A percentile compares a stretch with the other conserved stretches of the same genome.
Evolutionary conservation across 1,140 invertebrate species (phyloP).

Genomic region (Subanguina moxae): DNA sequence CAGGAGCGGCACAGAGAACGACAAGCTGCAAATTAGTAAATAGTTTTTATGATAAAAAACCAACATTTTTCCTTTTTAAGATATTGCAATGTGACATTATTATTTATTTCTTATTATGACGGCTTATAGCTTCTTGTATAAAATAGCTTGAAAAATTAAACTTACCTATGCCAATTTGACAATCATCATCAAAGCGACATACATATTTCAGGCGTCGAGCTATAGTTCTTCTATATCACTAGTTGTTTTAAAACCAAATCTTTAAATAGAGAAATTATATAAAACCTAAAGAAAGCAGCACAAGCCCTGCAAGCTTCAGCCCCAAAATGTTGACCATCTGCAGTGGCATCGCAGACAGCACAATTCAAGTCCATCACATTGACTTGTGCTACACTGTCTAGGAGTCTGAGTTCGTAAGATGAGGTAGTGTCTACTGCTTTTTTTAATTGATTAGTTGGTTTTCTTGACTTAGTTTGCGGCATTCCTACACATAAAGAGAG

Average conservation of each 20-base stretch:
- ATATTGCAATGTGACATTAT: too few relatives aligned
- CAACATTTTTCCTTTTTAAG: neutral
- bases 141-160: neutral
- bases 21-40: slow-evolving; percentile 22
- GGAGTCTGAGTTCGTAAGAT: too few relatives aligned
- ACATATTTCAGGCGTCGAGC: slow-evolving; percentile 33
- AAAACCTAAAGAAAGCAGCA: slow-evolving; percentile 35
- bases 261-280: slow-evolving; percentile 16
- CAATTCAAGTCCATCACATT: slow-evolving; percentile 8
- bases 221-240: slow-evolving; percentile 28
- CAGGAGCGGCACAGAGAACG: slow-evolving; percentile 32
- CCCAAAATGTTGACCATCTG: slow-evolving; percentile 34
- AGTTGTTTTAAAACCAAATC: slow-evolving; percentile 4
- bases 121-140: neutral
- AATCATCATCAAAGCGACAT: slow-evolving; percentile 33
- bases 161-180: slow-evolving; percentile 33
- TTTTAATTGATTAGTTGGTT: too few relatives aligned
- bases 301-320: slow-evolving; percentile 31
- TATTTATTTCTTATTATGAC: neutral
- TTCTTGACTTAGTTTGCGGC: too few relatives aligned
- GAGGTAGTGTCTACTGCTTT: too few relatives aligned
- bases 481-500: too few relatives aligned
- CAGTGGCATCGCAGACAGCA: slow-evolving; percentile 17
- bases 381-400: neutral
- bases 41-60: neutral